Conservation (phyloP, 2,888 invertebrate species). For the Pterostichus niger region DNA sequence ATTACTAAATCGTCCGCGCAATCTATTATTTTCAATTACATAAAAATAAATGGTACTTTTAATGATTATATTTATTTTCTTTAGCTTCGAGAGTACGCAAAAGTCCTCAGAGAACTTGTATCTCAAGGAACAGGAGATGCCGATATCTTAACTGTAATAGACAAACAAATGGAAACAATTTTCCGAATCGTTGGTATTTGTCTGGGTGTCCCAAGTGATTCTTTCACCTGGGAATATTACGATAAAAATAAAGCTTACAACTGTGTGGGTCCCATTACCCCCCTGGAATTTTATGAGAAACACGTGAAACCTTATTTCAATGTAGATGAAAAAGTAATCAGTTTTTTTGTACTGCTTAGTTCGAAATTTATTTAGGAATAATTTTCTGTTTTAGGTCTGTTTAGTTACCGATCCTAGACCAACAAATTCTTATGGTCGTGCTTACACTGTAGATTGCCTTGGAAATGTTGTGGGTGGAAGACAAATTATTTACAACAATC, state of each 20-base stretch:
- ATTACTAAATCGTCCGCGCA: no score
- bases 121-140: conserved; percentile 81
- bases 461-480: conserved; percentile 93
- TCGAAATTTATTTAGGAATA: conserved; percentile 11
- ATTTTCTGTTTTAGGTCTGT: conserved; percentile 83
- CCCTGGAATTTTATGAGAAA: conserved; percentile 89
- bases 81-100: conserved; percentile 90
- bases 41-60: no score
- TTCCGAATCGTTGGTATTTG: conserved; percentile 92
- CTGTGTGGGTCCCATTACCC: conserved; percentile 86
- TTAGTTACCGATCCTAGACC: conserved; percentile 92
- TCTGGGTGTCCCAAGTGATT: conserved; percentile 88
- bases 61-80: conserved; percentile 48
- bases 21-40: no score
- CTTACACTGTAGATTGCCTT: conserved; percentile 92
- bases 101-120: conserved; percentile 84
- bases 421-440: conserved; percentile 87
- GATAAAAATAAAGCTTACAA: conserved; percentile 89
- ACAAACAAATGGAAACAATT: conserved; percentile 86
- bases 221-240: conserved; percentile 91
- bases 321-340: conserved; percentile 87
- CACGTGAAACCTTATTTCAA: conserved; percentile 89
- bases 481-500: conserved; percentile 91
- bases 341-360: conserved; percentile 30
- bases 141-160: conserved; percentile 82